phyloP scores from a whole-genome alignment of 2,888 invertebrate species.

The Xylota sylvarum region DNA sequence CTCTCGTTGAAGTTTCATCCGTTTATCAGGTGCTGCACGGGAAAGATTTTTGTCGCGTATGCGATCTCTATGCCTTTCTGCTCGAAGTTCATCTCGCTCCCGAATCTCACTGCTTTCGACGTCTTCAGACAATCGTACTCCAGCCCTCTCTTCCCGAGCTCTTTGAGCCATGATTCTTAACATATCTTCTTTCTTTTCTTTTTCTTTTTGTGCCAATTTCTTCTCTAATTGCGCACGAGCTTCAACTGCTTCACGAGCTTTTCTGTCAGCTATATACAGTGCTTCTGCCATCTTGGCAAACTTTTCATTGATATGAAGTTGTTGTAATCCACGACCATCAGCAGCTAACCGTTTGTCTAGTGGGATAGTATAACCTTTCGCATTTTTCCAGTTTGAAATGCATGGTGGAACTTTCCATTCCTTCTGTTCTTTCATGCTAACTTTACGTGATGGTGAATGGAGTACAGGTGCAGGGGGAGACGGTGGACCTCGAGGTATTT shows the following conservation, averaged over 20 bases:
- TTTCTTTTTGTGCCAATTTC: constrained; percentile 98
- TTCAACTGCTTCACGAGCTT: constrained; percentile 98
- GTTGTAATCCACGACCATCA: constrained; percentile 98
- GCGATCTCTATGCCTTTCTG: constrained; percentile 95
- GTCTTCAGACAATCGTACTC: constrained; percentile 85
- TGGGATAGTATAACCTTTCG: constrained; percentile 98
- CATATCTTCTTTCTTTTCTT: constrained; percentile 98
- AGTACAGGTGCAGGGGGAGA: constrained; percentile 99
- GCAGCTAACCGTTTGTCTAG: constrained; percentile 99
- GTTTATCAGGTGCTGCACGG: constrained; percentile 97
- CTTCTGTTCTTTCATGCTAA: constrained; percentile 99
- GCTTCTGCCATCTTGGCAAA: constrained; percentile 99
- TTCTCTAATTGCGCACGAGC: constrained; percentile 98
- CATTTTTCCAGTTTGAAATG: constrained; percentile 99
- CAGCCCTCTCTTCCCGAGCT: constrained; percentile 97
- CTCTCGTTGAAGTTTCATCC: constrained; percentile 94
- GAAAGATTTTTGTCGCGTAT: constrained; percentile 97
- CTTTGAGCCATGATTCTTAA: constrained; percentile 96
- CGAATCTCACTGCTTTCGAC: constrained; percentile 87
- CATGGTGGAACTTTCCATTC: constrained; percentile 99
- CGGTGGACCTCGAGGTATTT: constrained; percentile 99
- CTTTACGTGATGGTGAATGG: constrained; percentile 98
- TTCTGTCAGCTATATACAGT: constrained; percentile 98
- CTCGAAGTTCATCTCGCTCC: constrained; percentile 94
- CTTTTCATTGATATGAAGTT: constrained; percentile 99